Base-by-base conservation (phyloP, 1,140 invertebrate species). In the Gonatopus flavifemur region DNA sequence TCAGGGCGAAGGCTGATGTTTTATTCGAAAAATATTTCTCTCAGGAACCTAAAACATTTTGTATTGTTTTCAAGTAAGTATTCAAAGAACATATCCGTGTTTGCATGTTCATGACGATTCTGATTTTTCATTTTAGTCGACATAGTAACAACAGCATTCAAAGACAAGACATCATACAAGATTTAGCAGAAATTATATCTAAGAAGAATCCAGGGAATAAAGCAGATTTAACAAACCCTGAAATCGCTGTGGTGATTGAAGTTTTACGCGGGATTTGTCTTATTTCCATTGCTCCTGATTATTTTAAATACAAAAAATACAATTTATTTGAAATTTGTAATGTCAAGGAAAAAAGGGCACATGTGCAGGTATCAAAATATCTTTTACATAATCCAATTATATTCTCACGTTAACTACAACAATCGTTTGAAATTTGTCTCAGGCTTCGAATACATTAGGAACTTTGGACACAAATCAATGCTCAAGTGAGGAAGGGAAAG, bases 171-270 rank as follows among this genome's bases (percentile, higher is more conserved):
- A 72, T 92, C 1, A 90, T 93, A 25, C 81, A 85, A 55, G 77
- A 83, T 55, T 63, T 93, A 9, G 90, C 88, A 1, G 81, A 84
- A 3, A 66, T 89, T 49, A 84, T 93, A 35, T 67, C 76, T 10
- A 71, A 82, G 19, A 86, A 85, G 57, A 88, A 88, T 71, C 62
- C 80, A n/a, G 77, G 79, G 9, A 89, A 91, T 61, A 86, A 85
- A 66, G 89, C 87, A 2, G 82, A 91, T 73, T 74, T 93, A n/a
- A 88, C 87, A 62, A 83, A 83, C 68, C 86, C 90, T 18, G 80
- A 88, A 48, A 75, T 86, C n/a, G 84, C 88, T 13, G 83, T 93
- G 31, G 80, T 92, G 47, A 84, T 93, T 22, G 90, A 93, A 80
- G 80, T 93, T 6, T 83, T 93, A 44, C 85, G 86, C 57, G 80